A percentile compares a stretch with the other conserved stretches of the same genome.
Evolutionary conservation across 30 jellyfish, hydroid and myxozoan genomes (phyloP).

Genomic region (Chrysaora quinquecirrha): DNA sequence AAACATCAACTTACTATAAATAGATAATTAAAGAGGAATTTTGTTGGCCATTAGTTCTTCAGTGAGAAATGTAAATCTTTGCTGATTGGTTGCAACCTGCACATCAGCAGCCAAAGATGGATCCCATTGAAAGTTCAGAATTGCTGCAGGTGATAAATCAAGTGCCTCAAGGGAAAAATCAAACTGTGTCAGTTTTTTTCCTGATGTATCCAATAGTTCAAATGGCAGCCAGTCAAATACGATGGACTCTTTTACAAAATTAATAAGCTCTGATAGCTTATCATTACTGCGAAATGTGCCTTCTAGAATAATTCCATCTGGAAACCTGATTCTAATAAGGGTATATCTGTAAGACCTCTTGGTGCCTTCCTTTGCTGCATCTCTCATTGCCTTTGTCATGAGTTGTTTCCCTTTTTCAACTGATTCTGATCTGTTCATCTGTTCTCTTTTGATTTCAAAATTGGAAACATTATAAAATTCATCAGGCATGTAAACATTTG

Average conservation of each 20-base stretch:
- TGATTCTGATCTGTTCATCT: conserved; percentile 22
- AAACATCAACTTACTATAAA: too few species aligned
- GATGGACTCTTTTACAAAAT: conserved; percentile 66
- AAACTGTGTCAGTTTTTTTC: conserved; percentile 24
- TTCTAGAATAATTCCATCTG: conserved; percentile 86
- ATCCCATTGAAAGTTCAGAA: conserved; percentile 70
- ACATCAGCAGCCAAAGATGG: conserved; percentile 45
- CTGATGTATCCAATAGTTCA: conserved; percentile 59
- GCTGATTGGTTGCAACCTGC: neutral
- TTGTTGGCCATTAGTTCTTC: conserved; percentile 46
- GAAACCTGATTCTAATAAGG: conserved; percentile 81
- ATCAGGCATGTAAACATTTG: conserved; percentile 61
- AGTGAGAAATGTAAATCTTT: neutral
- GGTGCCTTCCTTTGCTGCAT: conserved; percentile 16
- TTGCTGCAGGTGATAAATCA: conserved; percentile 85
- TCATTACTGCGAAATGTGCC: conserved; percentile 84
- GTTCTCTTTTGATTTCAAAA: conserved; percentile 74
- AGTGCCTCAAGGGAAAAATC: conserved; percentile 46
- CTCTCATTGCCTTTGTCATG: conserved; percentile 88
- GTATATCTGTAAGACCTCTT: conserved; percentile 57
- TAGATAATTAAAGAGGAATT: conserved; percentile 20
- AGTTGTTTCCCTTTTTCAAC: conserved; percentile 67
- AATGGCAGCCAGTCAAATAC: conserved; percentile 77
- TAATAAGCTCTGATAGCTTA: conserved; percentile 54
- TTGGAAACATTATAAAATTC: conserved; percentile 66